Conservation (phyloP, 2,888 invertebrate species). For the Pterobdella sp. region DNA sequence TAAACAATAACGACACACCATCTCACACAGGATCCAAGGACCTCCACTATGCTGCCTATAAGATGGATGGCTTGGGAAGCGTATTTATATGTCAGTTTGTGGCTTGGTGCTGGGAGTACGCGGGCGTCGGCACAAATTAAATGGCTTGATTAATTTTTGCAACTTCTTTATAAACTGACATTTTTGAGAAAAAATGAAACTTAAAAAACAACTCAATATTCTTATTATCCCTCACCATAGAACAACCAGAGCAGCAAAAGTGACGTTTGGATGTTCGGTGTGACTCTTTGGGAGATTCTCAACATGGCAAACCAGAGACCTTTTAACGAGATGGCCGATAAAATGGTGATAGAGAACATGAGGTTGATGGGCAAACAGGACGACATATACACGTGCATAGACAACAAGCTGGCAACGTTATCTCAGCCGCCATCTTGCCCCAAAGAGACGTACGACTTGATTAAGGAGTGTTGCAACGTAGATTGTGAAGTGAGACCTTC, state of each 20-base stretch:
- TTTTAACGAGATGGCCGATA: constrained; percentile 55
- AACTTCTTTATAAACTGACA: no score
- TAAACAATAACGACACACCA: neutral
- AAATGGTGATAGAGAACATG: constrained; percentile 69
- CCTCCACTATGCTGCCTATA: constrained; percentile 60
- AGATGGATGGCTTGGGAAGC: constrained; percentile 86
- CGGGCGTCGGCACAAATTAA: no score
- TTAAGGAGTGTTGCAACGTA: constrained; percentile 83
- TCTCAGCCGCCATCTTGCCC: constrained; percentile 70
- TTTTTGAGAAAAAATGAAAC: no score
- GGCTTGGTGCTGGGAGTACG: neutral
- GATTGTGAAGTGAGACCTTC: constrained; percentile 71
- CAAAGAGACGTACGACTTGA: constrained; percentile 78
- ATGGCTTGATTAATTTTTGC: no score
- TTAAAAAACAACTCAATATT: no score
- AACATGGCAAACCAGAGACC: neutral
- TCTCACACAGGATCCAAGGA: neutral
- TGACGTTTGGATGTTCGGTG: neutral
- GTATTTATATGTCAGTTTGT: constrained; percentile 55
- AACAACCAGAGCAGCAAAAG: constrained; percentile 1
- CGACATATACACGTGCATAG: neutral
- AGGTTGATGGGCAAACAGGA: neutral
- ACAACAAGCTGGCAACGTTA: constrained; percentile 47
- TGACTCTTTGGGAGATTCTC: neutral
- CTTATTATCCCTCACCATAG: neutral